Conservation (phyloP, 2,888 invertebrate genomes). For the Parnassius mnemosyne region DNA sequence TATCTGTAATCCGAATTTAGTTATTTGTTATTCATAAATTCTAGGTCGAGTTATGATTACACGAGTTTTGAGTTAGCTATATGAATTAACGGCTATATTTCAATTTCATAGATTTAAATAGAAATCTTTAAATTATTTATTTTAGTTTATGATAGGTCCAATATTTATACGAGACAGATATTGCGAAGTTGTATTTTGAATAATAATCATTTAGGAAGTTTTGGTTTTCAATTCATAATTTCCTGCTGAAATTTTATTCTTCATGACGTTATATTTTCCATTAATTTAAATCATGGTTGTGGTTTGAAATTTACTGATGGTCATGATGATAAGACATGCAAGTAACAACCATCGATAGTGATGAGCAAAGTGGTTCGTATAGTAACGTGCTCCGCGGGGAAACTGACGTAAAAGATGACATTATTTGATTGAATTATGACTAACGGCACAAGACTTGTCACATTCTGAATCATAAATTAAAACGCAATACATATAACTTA, state of each 20-base stretch:
- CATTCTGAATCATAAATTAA: conserved; percentile 18
- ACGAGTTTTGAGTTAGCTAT: not conserved
- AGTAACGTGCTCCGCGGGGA: conserved; percentile 4
- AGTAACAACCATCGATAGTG: not conserved
- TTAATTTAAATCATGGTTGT: no score
- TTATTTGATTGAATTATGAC: conserved; percentile 20
- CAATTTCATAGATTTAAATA: not conserved
- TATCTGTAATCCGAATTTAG: conserved; percentile 23
- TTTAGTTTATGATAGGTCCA: no score
- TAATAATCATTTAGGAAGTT: no score
- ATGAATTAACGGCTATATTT: not conserved
- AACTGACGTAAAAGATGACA: conserved; percentile 22
- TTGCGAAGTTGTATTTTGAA: no score
- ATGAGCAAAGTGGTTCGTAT: not conserved
- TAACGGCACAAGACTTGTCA: conserved; percentile 18
- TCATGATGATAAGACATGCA: not conserved
- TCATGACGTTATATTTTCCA: no score
- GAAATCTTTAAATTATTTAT: not conserved
- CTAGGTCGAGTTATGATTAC: conserved; percentile 12
- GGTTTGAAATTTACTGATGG: no score
- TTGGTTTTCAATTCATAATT: no score
- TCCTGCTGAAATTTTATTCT: no score
- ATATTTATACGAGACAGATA: no score
- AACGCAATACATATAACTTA: not conserved
- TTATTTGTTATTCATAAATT: conserved; percentile 20